phyloP scores from a whole-genome alignment of 2,888 invertebrate species.

The Nomada flava region DNA sequence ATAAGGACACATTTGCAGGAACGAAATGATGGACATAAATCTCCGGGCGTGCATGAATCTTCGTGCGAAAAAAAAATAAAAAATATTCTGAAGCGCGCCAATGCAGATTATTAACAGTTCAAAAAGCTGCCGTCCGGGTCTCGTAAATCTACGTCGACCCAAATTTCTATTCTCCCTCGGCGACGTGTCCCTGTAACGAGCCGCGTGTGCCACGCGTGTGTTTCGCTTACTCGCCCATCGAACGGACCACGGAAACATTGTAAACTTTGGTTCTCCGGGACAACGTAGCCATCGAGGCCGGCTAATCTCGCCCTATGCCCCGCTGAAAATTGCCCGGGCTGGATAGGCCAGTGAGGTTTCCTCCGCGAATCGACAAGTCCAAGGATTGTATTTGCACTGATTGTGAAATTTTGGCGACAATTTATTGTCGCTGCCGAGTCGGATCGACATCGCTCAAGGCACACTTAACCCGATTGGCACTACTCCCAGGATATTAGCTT shows the following conservation, averaged over 20 bases:
- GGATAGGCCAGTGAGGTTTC: neutral
- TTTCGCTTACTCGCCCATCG: conserved; percentile 25
- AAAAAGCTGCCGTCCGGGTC: conserved; percentile 5
- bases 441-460: conserved; percentile 5
- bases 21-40: neutral
- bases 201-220: neutral
- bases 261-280: neutral
- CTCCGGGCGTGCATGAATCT: neutral
- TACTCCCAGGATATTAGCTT: conserved; percentile 44
- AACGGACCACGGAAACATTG: conserved; percentile 5
- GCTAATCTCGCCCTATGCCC: conserved; percentile 18
- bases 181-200: neutral
- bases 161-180: conserved; percentile 24
- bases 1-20: neutral
- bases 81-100: neutral
- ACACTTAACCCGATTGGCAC: conserved; percentile 55
- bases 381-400: no score
- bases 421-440: neutral
- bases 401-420: neutral
- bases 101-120: conserved; percentile 30
- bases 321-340: conserved; percentile 1
- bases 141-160: conserved; percentile 31
- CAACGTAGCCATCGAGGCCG: neutral
- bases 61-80: neutral
- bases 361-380: neutral